Evolutionary conservation across 2,888 invertebrate species (phyloP), one percentile per base, ranked within the genome.

Genomic region (Catocala fraxini): DNA sequence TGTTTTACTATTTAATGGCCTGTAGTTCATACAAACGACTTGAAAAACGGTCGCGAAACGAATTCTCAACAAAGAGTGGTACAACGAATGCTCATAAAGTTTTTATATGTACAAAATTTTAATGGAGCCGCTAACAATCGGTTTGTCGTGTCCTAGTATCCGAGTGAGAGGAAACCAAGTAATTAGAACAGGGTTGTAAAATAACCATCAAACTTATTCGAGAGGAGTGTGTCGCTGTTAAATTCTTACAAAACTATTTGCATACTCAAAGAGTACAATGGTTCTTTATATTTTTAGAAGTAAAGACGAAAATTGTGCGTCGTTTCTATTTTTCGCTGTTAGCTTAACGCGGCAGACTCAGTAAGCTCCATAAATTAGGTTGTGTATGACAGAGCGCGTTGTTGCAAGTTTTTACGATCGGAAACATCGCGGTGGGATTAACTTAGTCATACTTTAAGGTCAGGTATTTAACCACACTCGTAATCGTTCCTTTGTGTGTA

Each of bases 141-240:
- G 79, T 79, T 78, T 83, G 85, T 85, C 88, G 76, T 84, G 82
- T 83, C 77, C 90, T 91, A 91, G 88, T 87, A 83, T 86, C 70
- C 71, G 73, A 81, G 79, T 82, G 84, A 88, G 86, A 90, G 89
- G 90, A 91, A 90, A 91, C 89, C 86, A 87, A 85, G 85, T 90
- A 92, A 93, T 94, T 93, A 92, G 89, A 89, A 88, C 87, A 84
- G 81, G 87, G 90, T 84, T 83, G 88, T 94, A 93, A 93, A 94
- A 93, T 86, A 91, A 88, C 92, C 92, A 92, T 94, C 90, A 93
- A 93, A 90, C 85, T 85, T 82, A 87, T 85, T 87, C 84, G 79
- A 84, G 88, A 90, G 84, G 87, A 88, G 82, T 86, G 85, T 85
- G 83, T 85, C 85, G 86, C 73, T 84, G 81, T 88, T 85, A 87